Conservation (phyloP, 2,888 invertebrate genomes). For the Drosophila eohydei region DNA sequence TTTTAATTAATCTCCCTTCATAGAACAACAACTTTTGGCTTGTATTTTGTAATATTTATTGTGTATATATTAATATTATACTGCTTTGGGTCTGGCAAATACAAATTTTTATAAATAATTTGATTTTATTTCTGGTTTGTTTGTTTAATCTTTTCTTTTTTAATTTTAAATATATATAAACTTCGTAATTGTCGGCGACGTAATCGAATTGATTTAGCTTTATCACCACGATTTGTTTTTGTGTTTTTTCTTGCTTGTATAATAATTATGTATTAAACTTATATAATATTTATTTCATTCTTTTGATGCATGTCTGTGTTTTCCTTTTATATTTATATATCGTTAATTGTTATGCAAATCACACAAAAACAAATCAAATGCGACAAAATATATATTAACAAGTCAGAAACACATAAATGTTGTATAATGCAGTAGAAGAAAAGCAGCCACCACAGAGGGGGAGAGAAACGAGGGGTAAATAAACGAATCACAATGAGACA, state of each 20-base stretch:
- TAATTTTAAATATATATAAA: slow-evolving; percentile 58
- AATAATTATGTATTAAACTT: slow-evolving; percentile 59
- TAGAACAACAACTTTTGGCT: slow-evolving; percentile 3
- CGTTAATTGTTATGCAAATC: slow-evolving; percentile 36
- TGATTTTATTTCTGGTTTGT: slow-evolving; percentile 57
- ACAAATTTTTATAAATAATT: slow-evolving; percentile 76
- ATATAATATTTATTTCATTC: slow-evolving; percentile 47
- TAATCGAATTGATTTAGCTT: slow-evolving; percentile 56
- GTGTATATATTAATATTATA: slow-evolving; percentile 64
- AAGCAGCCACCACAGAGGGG: slow-evolving; percentile 36
- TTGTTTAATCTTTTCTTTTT: slow-evolving; percentile 32
- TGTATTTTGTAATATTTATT: slow-evolving; percentile 62
- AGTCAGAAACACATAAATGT: slow-evolving; percentile 18
- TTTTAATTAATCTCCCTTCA: slow-evolving; percentile 1
- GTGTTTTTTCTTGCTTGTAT: slow-evolving; percentile 31
- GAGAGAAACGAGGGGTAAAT: slow-evolving; percentile 7
- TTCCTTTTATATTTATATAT: slow-evolving; percentile 23
- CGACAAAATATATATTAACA: slow-evolving; percentile 18
- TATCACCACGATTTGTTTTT: slow-evolving; percentile 55
- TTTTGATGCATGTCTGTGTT: slow-evolving; percentile 37
- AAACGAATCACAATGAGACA: slow-evolving; percentile 60
- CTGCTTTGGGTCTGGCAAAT: slow-evolving; percentile 67
- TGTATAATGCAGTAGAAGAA: slow-evolving; percentile 26
- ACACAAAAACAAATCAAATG: slow-evolving; percentile 46
- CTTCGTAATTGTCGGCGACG: slow-evolving; percentile 62